Base-by-base conservation (phyloP, 2,113 vertebrate genomes). In the Calypte anna region DNA sequence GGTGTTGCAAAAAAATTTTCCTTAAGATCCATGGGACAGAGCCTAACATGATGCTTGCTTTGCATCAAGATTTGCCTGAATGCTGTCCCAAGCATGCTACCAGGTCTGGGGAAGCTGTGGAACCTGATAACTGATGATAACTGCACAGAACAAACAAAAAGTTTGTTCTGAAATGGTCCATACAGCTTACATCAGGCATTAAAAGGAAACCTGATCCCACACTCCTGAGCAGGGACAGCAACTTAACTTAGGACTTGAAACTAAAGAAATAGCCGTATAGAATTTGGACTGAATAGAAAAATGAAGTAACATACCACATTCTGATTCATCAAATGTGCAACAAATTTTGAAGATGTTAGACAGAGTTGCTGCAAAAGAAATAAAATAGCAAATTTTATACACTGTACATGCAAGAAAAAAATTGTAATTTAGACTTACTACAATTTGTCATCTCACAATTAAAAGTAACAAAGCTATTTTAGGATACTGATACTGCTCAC, bases 291-390 rank as follows among this genome's bases (percentile, higher is more conserved):
- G 33, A 86, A 21, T 33, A 82, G 51, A 84, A 94, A 91, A 8
- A 61, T 17, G 70, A 92, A 93, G 48, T 54, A 91, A 98, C 98
- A 91, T 98, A 99, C 99, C 98, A 99, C 99, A 48, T 99, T 99
- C 98, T 99, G 99, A 97, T 99, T 99, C 98, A 99, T 99, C 96
- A 99, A 98, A 97, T 99, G 99, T 33, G 98, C 99, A 66, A 99
- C 99, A 87, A 99, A 99, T 97, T 99, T 99, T 46, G 99, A 99
- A 88, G 99, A 98, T 2, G 99, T 99, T 76, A 99, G 97, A 96
- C 99, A 99, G 91, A 99, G 99, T 99, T 98, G 99, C 99, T 99
- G 96, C 9, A 98, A 97, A 97, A 93, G 76, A 83, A 96, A 96
- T 64, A 62, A 90, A 91, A 6, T 0, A 61, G 10, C 12, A 81